Evolutionary conservation across 2,113 vertebrate genomes (phyloP), one percentile per base, ranked within the genome.

Genomic region (Cryptotis parvus): DNA sequence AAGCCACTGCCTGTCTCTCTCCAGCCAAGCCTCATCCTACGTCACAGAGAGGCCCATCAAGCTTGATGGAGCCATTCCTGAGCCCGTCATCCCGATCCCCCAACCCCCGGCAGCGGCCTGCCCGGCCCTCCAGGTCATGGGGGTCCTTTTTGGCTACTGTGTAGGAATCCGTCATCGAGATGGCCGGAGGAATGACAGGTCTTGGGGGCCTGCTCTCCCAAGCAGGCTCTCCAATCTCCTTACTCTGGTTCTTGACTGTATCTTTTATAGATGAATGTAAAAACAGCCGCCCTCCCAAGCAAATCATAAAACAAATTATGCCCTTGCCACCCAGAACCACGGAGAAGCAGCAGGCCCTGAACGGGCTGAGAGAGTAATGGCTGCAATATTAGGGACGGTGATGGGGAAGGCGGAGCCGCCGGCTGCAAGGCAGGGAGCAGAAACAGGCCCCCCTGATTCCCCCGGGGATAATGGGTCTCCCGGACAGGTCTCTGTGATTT

Each of bases 241-340:
- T 41, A 31, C 65, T 77, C 9, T 43, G 33, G 84, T 95, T 96
- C 63, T 87, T 35, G 58, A 88, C 73, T 70, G 84, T 83, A 43
- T 91, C 84, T 96, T 94, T 95, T 92, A 93, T 89, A 95, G 90
- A 95, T 84, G 93, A 94, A 93, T 94, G 74, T 94, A 95, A 96
- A n/a, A 97, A 63, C 39, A 94, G 90, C 91, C 69, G 91, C 92
- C 86, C 79, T 95, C 20, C 91, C 39, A 83, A 58, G 93, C 37
- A 92, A 90, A 81, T 92, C 87, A 76, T 95, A 95, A 92, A 91
- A 94, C 45, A 69, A 82, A 92, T 96, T 96, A 96, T 87, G 86
- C 95, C 1, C 94, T 97, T 96, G 94, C 74, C 52, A 35, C 95
- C 95, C 80, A n/a, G 94, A 95, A 94, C 80, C 91, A 41, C 26